Evolutionary conservation across 2,888 invertebrate species (phyloP), one percentile per base, ranked within the genome.

Genomic region (Leucophora obtusa): DNA sequence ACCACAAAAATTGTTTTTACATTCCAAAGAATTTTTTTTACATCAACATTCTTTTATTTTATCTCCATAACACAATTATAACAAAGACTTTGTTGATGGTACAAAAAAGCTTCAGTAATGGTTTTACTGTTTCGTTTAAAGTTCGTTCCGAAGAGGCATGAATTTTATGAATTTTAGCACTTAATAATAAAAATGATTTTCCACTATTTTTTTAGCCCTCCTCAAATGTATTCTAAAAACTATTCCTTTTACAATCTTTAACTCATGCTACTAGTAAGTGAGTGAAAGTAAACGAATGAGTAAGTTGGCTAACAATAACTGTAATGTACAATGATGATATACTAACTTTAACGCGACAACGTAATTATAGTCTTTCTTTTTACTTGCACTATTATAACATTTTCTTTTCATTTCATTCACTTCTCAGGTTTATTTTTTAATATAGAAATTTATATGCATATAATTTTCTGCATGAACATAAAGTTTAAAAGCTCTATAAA

Each of bases 301-400:
- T 43, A 14, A n/a, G 43, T 47, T 47, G 38, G 38, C 11, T 47
- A n/a, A 47, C 43, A 47, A 47, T n/a, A 47, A 47, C n/a, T 47
- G 5, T 47, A 76, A 65, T 59, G 50, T 58, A 43, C 75, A 76
- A 80, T 71, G 71, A 72, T 75, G 62, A 75, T 80, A 68, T 59
- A 47, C n/a, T 14, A 74, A 75, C 62, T 71, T 58, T 58, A 65
- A 59, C 76, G 80, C 76, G 76, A 72, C 76, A 76, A 58, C 59
- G 59, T 76, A 80, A 80, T 80, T 76, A 76, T 60, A 76, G 72
- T 47, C 69, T 58, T 68, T 66, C 21, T 66, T 21, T 56, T 43
- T 59, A 59, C 68, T 56, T 58, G 53, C 35, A 54, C 35, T 60
- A 24, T 71, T 65, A 60, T 35, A 60, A 62, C 33, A 56, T 15